Conservation (phyloP, 1,140 invertebrate species). For the Rhizoglyphus robini region DNA sequence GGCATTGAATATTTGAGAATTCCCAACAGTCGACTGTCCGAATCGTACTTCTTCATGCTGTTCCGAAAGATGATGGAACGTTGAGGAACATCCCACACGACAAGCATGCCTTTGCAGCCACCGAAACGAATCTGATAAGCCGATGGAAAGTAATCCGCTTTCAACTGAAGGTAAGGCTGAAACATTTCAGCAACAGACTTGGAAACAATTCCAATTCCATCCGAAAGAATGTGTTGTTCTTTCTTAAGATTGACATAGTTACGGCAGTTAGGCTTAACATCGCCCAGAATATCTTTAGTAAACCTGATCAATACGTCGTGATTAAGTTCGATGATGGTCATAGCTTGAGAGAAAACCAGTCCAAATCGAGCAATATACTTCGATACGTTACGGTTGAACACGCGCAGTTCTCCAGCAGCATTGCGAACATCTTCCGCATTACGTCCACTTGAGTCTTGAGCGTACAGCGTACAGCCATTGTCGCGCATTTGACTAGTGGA, state of each 20-base stretch:
- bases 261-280: not conserved
- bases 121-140: constrained; percentile 28
- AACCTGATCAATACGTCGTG: constrained; percentile 37
- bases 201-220: constrained; percentile 29
- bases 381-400: constrained; percentile 24
- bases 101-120: constrained; percentile 29
- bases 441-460: constrained; percentile 22
- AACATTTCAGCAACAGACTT: constrained; percentile 24
- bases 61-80: constrained; percentile 24
- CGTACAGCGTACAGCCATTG: constrained; percentile 31
- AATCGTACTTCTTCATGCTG: constrained; percentile 28
- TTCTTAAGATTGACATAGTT: not conserved
- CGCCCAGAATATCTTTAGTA: constrained; percentile 18
- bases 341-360: constrained; percentile 45
- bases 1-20: constrained; percentile 24
- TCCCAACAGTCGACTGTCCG: constrained; percentile 22
- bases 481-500: constrained; percentile 30
- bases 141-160: constrained; percentile 18
- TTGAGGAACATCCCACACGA: constrained; percentile 14
- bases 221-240: constrained; percentile 27
- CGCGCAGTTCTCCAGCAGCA: constrained; percentile 7
- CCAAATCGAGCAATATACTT: constrained; percentile 32
- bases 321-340: constrained; percentile 52
- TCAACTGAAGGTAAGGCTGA: not conserved
- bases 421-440: constrained; percentile 23